phyloP scores from a whole-genome alignment of 2,888 invertebrate species.

The Mythimna vitellina region DNA sequence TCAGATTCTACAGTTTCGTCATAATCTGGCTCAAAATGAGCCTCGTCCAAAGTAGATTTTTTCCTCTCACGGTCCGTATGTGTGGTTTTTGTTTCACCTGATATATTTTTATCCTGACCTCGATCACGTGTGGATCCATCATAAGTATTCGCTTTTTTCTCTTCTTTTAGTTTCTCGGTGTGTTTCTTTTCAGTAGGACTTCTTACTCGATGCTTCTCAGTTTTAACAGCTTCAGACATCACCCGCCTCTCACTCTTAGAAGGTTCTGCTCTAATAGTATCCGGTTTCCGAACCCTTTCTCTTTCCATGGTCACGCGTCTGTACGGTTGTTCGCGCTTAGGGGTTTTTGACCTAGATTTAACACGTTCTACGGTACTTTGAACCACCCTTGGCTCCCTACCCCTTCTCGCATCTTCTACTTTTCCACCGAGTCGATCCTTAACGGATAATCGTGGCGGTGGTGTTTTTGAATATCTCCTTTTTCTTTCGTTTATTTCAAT shows the following conservation, averaged over 20 bases:
- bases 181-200: conserved; percentile 76
- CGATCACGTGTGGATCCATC: conserved; percentile 60
- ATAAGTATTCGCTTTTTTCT: conserved; percentile 68
- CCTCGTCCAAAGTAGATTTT: conserved; percentile 93
- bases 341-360: conserved; percentile 89
- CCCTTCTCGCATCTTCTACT: conserved; percentile 91
- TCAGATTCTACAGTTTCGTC: conserved; percentile 92
- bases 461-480: conserved; percentile 84
- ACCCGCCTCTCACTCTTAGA: conserved; percentile 77
- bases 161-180: conserved; percentile 75
- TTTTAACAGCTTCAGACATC: conserved; percentile 72
- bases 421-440: conserved; percentile 95
- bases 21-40: conserved; percentile 94
- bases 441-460: conserved; percentile 93
- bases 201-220: conserved; percentile 72
- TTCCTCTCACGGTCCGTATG: conserved; percentile 89
- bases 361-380: conserved; percentile 90
- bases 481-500: conserved; percentile 87
- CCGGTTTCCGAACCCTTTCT: conserved; percentile 83
- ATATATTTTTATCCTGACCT: conserved; percentile 70
- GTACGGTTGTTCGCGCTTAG: conserved; percentile 86
- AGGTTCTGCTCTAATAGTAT: conserved; percentile 71
- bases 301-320: conserved; percentile 88
- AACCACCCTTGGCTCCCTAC: conserved; percentile 88
- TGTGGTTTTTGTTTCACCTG: conserved; percentile 64